Percentiles rank a stretch among this genome's conserved stretches.
phyloP scores from a whole-genome alignment of 35 echinoderm and acorn worm species.

The Ophioderma brevispina region DNA sequence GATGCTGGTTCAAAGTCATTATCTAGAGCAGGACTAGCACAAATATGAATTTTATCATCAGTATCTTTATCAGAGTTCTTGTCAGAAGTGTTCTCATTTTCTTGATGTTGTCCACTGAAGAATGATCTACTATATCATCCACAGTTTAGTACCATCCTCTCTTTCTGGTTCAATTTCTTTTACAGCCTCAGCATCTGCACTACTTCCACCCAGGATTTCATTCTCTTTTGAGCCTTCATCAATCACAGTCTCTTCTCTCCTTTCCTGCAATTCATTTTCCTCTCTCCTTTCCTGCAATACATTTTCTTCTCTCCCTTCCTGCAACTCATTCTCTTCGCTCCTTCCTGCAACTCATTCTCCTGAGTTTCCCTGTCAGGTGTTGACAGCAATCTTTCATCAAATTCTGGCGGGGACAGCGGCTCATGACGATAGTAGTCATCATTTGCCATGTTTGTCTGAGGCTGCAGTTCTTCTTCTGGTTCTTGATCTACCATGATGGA shows the following conservation, averaged over 20 bases:
- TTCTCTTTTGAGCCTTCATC: too few relatives aligned
- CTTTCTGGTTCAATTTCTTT: too few relatives aligned
- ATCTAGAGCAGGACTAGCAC: too few relatives aligned
- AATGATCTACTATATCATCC: too few relatives aligned
- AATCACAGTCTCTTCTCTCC: background rate
- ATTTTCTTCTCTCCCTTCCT: background rate
- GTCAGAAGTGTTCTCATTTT: too few relatives aligned
- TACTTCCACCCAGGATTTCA: too few relatives aligned
- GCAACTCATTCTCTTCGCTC: background rate
- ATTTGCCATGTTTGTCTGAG: background rate
- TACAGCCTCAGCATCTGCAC: too few relatives aligned
- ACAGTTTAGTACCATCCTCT: too few relatives aligned
- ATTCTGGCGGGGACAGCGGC: background rate
- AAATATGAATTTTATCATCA: too few relatives aligned
- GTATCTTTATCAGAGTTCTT: too few relatives aligned
- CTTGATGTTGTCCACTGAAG: too few relatives aligned
- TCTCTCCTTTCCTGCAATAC: background rate
- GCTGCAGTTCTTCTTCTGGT: background rate
- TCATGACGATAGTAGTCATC: background rate
- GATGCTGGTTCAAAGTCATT: too few relatives aligned
- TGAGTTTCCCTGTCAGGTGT: background rate
- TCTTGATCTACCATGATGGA: background rate
- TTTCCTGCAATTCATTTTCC: background rate
- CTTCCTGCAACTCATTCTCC: background rate
- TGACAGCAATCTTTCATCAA: background rate